Evolutionary conservation across 2,113 vertebrate species (phyloP), one percentile per base, ranked within the genome.

Genomic region (Fulmarus glacialis): DNA sequence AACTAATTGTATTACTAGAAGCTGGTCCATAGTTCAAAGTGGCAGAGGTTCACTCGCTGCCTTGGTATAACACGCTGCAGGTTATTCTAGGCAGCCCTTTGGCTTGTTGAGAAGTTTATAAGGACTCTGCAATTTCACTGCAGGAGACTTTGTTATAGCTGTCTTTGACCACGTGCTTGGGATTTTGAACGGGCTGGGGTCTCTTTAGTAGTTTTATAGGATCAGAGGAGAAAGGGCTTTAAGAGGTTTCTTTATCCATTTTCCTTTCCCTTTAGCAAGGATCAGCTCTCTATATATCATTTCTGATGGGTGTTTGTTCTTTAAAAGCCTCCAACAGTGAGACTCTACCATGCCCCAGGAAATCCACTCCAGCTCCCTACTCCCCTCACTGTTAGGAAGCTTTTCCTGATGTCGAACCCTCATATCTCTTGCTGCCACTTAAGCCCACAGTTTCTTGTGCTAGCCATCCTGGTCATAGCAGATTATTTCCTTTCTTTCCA

Each of bases 321-420:
- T 95, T 93, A 78, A 95, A 95, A 87, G 82, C 45, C 45, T 96
- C 75, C 45, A 82, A 45, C 40, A 50, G 72, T 9, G 92, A 94
- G 40, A 78, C 19, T 91, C 16, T 42, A 14, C 71, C 56, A 29
- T 0, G 4, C 72, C 17, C 17, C 26, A 38, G 81, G 84, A 60
- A 71, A 87, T 55, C n/a, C 32, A 27, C 47, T 83, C 40, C 15
- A 23, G 47, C 52, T 12, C 43, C 36, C 63, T 74, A 8, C 64
- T 89, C 63, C 32, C 15, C 38, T 89, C 59, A 62, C 73, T 1
- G 3, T 32, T 42, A 77, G 38, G 74, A 92, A 71, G 58, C 59
- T 91, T 93, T 83, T 94, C 59, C 50, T 89, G 24, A 48, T 50
- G 59, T 71, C 68, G 74, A 78, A 73, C 59, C 64, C 64, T 84